These are phyloP conservation scores for Balearica regulorum DNA, from an alignment of 2,797 vertebrate species.

Conservation along the genomic window DNA sequence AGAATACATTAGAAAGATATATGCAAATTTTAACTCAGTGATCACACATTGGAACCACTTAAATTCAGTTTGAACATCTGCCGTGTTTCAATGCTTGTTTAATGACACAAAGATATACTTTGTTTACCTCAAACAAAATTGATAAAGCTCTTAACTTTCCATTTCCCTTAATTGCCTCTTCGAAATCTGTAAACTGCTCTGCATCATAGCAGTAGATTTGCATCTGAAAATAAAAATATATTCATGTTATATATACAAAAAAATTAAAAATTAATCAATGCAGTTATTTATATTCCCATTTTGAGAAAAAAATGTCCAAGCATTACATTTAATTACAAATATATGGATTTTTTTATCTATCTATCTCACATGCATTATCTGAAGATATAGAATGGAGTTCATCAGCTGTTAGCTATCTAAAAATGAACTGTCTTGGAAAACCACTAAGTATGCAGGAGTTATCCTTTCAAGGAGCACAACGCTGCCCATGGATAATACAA, in stretches of 20 bases:
- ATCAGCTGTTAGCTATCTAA: neutral
- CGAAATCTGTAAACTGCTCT: slow-evolving; percentile 81
- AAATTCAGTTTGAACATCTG: slow-evolving; percentile 22
- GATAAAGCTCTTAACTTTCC: slow-evolving; percentile 90
- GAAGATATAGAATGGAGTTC: neutral
- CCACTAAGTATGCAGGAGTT: neutral
- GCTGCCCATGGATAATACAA: neutral
- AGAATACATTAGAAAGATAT: neutral
- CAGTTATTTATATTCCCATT: neutral
- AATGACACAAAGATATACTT: slow-evolving; percentile 5
- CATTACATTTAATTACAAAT: neutral
- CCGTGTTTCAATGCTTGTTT: neutral
- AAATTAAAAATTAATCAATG: neutral
- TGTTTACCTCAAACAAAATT: slow-evolving; percentile 90
- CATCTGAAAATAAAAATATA: slow-evolving; percentile 81
- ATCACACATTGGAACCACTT: neutral
- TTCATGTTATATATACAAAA: neutral
- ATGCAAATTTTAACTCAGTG: neutral
- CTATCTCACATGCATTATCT: neutral
- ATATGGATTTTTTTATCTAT: neutral
- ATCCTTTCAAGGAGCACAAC: neutral
- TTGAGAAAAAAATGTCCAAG: neutral
- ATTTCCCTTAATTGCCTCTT: slow-evolving; percentile 84
- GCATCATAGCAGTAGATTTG: slow-evolving; percentile 94
- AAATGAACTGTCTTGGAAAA: neutral